Evolutionary conservation across 2,113 vertebrate genomes (phyloP).

Genomic region (Lepisosteus osseus): DNA sequence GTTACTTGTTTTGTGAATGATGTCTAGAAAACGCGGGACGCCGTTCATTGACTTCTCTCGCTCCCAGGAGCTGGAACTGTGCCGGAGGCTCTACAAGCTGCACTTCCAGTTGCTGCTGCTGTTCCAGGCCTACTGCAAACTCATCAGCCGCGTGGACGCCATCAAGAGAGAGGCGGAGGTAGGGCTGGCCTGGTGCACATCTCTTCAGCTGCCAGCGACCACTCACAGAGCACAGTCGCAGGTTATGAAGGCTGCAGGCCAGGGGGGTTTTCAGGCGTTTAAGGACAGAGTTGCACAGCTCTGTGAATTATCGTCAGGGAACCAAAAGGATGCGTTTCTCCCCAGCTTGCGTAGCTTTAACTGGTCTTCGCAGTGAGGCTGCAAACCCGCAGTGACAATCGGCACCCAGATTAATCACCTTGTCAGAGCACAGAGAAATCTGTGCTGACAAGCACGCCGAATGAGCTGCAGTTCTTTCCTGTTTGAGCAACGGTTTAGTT

Average conservation of each 20-base stretch:
- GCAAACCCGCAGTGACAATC: constrained; percentile 9
- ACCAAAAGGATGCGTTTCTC: background rate
- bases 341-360: background rate
- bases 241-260: background rate
- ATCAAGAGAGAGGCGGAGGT: constrained; percentile 94
- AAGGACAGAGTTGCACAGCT: background rate
- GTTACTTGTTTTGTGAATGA: too few relatives aligned
- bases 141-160: constrained; percentile 87
- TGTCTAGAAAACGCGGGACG: background rate
- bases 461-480: background rate
- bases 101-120: constrained; percentile 97
- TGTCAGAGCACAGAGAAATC: background rate
- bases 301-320: background rate
- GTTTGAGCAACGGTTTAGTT: background rate
- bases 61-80: constrained; percentile 90
- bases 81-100: constrained; percentile 91
- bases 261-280: background rate
- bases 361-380: constrained; percentile 15
- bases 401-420: background rate
- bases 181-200: constrained; percentile 30
- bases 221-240: background rate
- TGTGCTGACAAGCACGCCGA: background rate
- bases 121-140: constrained; percentile 97
- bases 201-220: background rate
- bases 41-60: background rate